These are phyloP conservation scores for Proctacanthus coquilletti DNA, from an alignment of 1,140 invertebrate species.

Conservation along the genomic window DNA sequence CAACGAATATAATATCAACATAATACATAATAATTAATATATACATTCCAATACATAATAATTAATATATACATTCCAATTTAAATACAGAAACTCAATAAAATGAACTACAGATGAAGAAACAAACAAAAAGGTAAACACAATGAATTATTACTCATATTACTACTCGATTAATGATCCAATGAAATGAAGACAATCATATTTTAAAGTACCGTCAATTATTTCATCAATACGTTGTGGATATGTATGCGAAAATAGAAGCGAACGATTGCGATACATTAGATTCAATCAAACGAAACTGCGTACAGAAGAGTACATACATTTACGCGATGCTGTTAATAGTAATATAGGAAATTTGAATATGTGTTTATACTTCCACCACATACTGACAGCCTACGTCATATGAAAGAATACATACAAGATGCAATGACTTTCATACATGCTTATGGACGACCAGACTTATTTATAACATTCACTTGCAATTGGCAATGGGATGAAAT, in stretches of 20 bases:
- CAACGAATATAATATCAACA: no score
- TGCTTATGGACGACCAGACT: conserved; percentile 26
- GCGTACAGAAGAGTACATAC: conserved; percentile 17
- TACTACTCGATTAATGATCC: no score
- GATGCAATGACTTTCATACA: conserved; percentile 30
- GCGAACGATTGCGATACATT: conserved; percentile 17
- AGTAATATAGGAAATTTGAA: no score
- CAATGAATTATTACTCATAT: no score
- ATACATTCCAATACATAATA: no score
- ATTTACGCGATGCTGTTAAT: conserved; percentile 20
- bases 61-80: no score
- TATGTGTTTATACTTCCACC: no score
- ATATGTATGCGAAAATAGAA: conserved; percentile 37
- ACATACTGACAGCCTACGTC: no score
- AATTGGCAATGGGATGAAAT: conserved; percentile 35
- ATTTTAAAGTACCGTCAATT: conserved; percentile 5
- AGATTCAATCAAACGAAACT: conserved; percentile 32
- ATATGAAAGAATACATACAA: conserved; percentile 31
- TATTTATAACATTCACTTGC: conserved; percentile 31
- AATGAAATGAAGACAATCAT: conserved; percentile 1
- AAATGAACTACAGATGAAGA: no score
- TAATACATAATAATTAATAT: no score
- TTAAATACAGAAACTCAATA: no score
- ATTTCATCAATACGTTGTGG: conserved; percentile 30
- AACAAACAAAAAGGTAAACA: no score